These are phyloP conservation scores for Sylvicapra grimmia DNA, from an alignment of 2,113 vertebrate genomes.

Conservation along the genomic window DNA sequence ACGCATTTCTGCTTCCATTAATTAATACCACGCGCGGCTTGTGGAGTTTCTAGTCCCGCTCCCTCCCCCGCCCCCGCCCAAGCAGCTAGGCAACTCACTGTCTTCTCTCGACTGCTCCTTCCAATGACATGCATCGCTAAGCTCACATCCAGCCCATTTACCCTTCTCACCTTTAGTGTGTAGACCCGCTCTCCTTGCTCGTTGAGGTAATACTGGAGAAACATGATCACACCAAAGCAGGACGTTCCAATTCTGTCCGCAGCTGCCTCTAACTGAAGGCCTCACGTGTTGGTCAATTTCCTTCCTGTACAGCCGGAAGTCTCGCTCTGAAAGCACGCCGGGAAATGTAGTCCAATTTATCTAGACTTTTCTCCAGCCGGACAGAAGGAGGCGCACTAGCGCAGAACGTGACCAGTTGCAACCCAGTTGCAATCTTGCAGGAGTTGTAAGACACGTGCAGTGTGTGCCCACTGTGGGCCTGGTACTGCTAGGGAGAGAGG, in stretches of 20 bases:
- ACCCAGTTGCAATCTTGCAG: neutral
- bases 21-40: neutral
- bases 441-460: neutral
- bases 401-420: neutral
- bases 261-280: fast-evolving
- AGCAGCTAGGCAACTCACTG: neutral
- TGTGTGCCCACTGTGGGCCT: constrained; percentile 20
- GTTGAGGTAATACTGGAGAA: constrained; percentile 86
- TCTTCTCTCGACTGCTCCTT: neutral
- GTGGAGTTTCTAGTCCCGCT: neutral
- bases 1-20: neutral
- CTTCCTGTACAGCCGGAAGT: neutral
- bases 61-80: neutral
- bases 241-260: fast-evolving
- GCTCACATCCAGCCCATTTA: neutral
- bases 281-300: neutral
- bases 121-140: neutral
- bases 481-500: neutral
- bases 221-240: constrained; percentile 73
- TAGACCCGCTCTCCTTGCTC: constrained; percentile 87
- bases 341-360: constrained; percentile 33
- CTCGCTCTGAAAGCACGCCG: neutral
- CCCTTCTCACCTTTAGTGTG: constrained; percentile 85
- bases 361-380: neutral
- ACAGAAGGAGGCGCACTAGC: constrained; percentile 40